Base-by-base conservation (phyloP, 1,140 invertebrate species). In the Geopemphigus sp. region DNA sequence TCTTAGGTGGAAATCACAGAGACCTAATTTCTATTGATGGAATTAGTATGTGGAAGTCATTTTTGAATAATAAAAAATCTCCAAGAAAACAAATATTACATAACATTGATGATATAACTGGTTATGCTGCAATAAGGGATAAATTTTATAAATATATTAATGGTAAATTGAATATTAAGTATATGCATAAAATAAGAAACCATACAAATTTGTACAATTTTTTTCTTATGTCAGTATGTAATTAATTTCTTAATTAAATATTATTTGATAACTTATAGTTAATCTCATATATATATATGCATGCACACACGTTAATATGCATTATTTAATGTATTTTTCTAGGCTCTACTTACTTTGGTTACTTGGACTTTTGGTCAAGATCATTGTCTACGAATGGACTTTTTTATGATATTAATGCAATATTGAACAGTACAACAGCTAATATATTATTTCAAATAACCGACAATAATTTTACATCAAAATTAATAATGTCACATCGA, bases 101-200 rank as follows among this genome's bases (percentile, higher is more conserved):
- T 83, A 92, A 92, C 83, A 92, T 95, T 81, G 93, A 95, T 82
- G 89, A 90, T 22, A 85, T 89, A 8, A 86, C 85, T 68, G 86
- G 89, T 53, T 63, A 76, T 26, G 57, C 73, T 15, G 56, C 73
- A 5, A 61, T 78, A 0, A 61, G 73, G 61, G 73, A 78, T 26
- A 10, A 12, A 22, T 24, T 45, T 19, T 78, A 45, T 19, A 78
- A 78, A n/a, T 78, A 78, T 5, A 26, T 78, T 3, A 78, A 61
- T 17, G 73, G 73, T 78, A 78, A 24, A n/a, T 74, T 29, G 5
- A 29, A 29, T 26, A 45, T 47, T 10, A 57, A 10, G 24, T 22
- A 24, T 57, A 24, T 19, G 2, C 24, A 24, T 57, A 57, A 12
- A 50, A 8, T 50, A n/a, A n/a, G n/a, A n/a, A n/a, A n/a, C n/a